Conservation (phyloP, 2,888 invertebrate species). For the Lochmaea crataegi region DNA sequence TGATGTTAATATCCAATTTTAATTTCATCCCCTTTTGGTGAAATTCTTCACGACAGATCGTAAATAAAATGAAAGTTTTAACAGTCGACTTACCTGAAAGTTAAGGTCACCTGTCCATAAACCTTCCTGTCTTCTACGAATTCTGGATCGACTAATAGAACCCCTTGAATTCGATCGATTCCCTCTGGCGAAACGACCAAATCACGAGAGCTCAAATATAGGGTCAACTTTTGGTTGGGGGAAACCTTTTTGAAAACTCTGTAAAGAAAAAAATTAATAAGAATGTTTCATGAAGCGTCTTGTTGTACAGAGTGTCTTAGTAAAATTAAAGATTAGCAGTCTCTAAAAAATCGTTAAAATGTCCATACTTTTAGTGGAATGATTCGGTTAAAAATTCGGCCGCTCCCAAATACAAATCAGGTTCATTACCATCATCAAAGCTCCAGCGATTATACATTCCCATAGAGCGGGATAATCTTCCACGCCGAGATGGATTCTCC, state of each 20-base stretch:
- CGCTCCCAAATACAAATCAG: no score
- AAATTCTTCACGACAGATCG: not conserved
- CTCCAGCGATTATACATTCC: no score
- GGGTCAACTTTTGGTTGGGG: slow-evolving; percentile 84
- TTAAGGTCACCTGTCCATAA: slow-evolving; percentile 87
- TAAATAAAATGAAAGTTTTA: not conserved
- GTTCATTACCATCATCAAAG: no score
- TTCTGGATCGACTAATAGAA: slow-evolving; percentile 91
- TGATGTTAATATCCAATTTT: no score
- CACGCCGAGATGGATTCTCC: no score
- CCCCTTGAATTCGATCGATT: slow-evolving; percentile 88
- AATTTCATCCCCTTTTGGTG: not conserved
- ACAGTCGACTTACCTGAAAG: slow-evolving; percentile 79
- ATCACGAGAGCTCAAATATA: slow-evolving; percentile 86
- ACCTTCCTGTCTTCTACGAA: slow-evolving; percentile 85
- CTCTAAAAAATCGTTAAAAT: no score
- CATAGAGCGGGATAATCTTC: no score
- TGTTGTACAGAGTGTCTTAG: no score
- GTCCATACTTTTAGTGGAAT: no score
- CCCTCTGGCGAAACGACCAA: slow-evolving; percentile 79
- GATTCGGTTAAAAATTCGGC: no score
- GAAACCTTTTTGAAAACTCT: slow-evolving; percentile 91
- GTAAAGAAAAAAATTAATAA: slow-evolving; percentile 52
- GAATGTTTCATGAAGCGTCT: no score
- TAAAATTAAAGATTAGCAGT: no score